phyloP scores from a whole-genome alignment of 2,113 vertebrate genomes.

The Psilopogon haemacephalus region DNA sequence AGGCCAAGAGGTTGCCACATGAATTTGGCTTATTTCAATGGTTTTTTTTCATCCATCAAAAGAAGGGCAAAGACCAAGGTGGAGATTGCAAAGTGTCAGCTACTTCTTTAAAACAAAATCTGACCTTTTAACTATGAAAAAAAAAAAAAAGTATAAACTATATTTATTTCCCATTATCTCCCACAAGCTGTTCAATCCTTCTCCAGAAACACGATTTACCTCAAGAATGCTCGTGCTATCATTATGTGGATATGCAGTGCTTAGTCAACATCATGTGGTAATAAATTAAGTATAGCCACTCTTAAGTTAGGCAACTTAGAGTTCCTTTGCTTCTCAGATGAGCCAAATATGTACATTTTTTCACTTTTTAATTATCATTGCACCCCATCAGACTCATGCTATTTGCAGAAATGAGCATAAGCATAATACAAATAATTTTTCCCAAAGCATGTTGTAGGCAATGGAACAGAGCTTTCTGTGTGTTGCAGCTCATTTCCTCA shows the following conservation, averaged over 20 bases:
- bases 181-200: background rate
- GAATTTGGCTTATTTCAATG: background rate
- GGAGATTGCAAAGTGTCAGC: background rate
- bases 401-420: background rate
- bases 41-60: background rate
- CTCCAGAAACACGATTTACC: background rate
- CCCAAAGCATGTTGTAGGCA: background rate
- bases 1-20: background rate
- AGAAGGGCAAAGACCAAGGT: background rate
- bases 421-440: background rate
- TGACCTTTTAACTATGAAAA: background rate
- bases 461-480: background rate
- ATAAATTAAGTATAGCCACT: background rate
- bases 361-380: background rate
- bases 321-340: background rate
- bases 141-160: background rate
- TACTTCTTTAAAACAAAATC: background rate
- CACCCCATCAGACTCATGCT: background rate
- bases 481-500: background rate
- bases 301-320: background rate
- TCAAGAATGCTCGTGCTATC: background rate
- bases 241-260: background rate
- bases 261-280: fast-evolving
- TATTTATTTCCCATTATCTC: background rate
- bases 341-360: background rate